phyloP scores from a whole-genome alignment of 2,888 invertebrate genomes.

The Eubasilissa splendida region DNA sequence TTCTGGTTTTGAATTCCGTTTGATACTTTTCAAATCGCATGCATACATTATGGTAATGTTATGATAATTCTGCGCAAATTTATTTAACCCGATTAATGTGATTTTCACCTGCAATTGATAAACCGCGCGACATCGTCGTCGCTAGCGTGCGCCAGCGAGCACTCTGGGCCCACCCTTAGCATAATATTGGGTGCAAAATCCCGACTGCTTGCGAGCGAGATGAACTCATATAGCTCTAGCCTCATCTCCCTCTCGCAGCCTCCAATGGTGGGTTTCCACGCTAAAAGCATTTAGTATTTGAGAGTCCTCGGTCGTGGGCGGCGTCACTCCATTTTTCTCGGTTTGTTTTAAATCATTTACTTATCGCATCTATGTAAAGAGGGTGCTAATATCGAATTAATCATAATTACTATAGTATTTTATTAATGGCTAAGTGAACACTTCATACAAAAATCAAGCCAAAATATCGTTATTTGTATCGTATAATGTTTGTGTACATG shows the following conservation, averaged over 20 bases:
- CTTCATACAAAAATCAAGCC: not conserved
- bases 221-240: conserved; percentile 23
- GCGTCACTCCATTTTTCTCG: conserved; percentile 44
- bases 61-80: no score
- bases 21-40: no score
- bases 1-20: no score
- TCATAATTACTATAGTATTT: no score
- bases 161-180: conserved; percentile 9
- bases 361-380: not conserved
- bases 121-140: conserved; percentile 2
- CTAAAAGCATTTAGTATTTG: conserved; percentile 54
- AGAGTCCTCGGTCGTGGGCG: conserved; percentile 51
- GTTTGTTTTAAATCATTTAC: not conserved
- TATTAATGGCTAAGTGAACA: not conserved
- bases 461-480: not conserved
- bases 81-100: no score
- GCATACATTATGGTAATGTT: no score
- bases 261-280: conserved; percentile 49
- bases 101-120: conserved; percentile 13
- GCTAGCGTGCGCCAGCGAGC: not conserved
- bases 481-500: conserved; percentile 24
- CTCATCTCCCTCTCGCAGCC: conserved; percentile 54
- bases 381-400: not conserved
- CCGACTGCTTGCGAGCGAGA: conserved; percentile 41
- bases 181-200: conserved; percentile 43